Evolutionary conservation across 30 jellyfish, hydroid and myxozoan species (phyloP), one percentile per base, ranked within the genome.

Genomic region (Cassiopea andromeda): DNA sequence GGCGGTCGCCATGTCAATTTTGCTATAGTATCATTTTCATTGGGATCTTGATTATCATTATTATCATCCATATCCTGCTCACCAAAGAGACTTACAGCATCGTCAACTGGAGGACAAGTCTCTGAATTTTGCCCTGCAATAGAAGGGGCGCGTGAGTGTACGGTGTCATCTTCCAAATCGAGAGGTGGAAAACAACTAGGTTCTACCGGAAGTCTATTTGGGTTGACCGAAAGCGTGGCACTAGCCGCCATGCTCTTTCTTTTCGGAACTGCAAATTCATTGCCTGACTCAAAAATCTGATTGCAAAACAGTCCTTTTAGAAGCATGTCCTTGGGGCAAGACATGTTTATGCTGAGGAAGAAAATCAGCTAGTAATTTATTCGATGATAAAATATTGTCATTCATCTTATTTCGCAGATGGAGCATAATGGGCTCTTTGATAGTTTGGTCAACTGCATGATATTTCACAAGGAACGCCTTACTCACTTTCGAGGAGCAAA

Each of bases 111-210:
- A n/a, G n/a, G n/a, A n/a, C n/a, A n/a, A n/a, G n/a, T n/a, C n/a
- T n/a, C n/a, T n/a, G n/a, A n/a, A n/a, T n/a, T n/a, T n/a, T n/a
- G n/a, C 70, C 70, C 72, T 6, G 17, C 70, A 4, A 47, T 45
- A 14, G 84, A 75, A 75, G 84, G 84, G 84, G 84, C 84, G 12
- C 69, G 84, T 44, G 84, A 38, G 84, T 75, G 81, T 10, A 71
- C 13, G 9, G 12, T n/a, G n/a, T n/a, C n/a, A n/a, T n/a, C n/a
- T n/a, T n/a, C n/a, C n/a, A n/a, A n/a, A n/a, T n/a, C n/a, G 46
- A 8, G 81, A 71, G 81, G 46, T 9, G 9, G 46, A 71, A 71
- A 45, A 8, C 15, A 71, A 71, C 12, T 71, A 9, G 13, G 81
- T n/a, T n/a, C n/a, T n/a, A n/a, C n/a, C n/a, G n/a, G n/a, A n/a